phyloP scores from a whole-genome alignment of 2,113 vertebrate species.

The Platichthys stellatus region DNA sequence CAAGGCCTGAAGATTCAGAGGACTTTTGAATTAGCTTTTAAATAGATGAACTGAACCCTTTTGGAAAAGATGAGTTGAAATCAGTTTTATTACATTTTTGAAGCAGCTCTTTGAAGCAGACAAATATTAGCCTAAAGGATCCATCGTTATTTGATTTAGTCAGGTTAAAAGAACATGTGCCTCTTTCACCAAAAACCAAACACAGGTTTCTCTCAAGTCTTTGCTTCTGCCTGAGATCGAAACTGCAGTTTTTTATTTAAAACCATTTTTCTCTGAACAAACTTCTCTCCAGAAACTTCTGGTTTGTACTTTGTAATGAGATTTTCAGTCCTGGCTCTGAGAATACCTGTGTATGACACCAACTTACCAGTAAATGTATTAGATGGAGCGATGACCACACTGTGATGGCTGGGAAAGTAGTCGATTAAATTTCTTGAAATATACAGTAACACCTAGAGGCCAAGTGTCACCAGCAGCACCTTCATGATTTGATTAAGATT shows the following conservation, averaged over 20 bases:
- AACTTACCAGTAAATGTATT: constrained; percentile 18
- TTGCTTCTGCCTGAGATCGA: constrained; percentile 4
- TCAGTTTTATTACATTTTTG: too few species aligned
- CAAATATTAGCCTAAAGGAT: not conserved
- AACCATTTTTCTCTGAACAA: not conserved
- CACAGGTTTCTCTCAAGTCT: not conserved
- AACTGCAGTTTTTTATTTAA: not conserved
- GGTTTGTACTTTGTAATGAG: not conserved
- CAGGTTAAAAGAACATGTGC: not conserved
- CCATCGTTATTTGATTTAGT: constrained; percentile 4
- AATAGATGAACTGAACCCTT: too few species aligned
- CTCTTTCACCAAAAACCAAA: not conserved
- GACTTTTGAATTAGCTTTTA: too few species aligned
- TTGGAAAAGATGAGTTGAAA: too few species aligned
- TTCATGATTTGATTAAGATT: constrained; percentile 36
- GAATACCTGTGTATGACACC: not conserved
- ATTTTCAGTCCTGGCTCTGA: not conserved
- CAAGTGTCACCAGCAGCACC: not conserved
- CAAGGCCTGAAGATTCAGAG: too few species aligned
- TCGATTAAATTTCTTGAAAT: constrained; percentile 32
- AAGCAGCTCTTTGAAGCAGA: too few species aligned
- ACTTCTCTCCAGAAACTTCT: not conserved
- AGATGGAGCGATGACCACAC: constrained; percentile 21
- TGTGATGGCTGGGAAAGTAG: constrained; percentile 11
- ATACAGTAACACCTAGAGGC: constrained; percentile 2